Conservation (phyloP, 2,113 vertebrate genomes). For the Gymnobelideus leadbeateri region DNA sequence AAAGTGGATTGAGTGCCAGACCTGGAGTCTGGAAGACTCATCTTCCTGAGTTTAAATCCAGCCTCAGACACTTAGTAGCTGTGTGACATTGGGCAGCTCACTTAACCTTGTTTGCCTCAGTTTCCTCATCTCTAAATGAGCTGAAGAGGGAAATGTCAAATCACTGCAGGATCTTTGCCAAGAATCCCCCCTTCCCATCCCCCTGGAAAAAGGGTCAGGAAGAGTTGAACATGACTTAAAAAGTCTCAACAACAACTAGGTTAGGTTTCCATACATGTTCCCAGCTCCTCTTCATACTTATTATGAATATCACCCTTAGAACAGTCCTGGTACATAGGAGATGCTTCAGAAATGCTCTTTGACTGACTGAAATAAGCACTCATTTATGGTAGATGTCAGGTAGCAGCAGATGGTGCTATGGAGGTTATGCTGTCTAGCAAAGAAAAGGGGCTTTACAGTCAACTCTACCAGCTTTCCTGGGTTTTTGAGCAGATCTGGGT, state of each 20-base stretch:
- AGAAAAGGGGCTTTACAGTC: neutral
- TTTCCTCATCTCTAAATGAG: neutral
- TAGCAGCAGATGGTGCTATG: neutral
- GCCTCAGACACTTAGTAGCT: neutral
- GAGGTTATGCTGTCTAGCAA: neutral
- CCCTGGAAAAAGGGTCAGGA: neutral
- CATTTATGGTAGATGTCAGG: neutral
- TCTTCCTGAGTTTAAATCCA: neutral
- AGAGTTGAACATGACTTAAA: neutral
- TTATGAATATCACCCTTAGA: neutral
- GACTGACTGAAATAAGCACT: neutral
- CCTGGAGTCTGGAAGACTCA: neutral
- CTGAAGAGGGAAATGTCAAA: neutral
- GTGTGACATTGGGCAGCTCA: neutral
- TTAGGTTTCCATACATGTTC: neutral
- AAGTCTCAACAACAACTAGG: neutral
- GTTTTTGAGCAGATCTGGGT: neutral
- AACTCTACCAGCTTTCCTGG: neutral
- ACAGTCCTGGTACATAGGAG: neutral
- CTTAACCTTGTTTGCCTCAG: neutral
- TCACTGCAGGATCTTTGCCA: neutral
- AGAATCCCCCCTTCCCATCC: neutral
- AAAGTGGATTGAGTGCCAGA: neutral
- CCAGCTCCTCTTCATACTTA: neutral
- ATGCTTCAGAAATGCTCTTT: neutral